These are phyloP conservation scores for Drosophila neocordata DNA, from an alignment of 1,140 invertebrate genomes.

Conservation along the genomic window DNA sequence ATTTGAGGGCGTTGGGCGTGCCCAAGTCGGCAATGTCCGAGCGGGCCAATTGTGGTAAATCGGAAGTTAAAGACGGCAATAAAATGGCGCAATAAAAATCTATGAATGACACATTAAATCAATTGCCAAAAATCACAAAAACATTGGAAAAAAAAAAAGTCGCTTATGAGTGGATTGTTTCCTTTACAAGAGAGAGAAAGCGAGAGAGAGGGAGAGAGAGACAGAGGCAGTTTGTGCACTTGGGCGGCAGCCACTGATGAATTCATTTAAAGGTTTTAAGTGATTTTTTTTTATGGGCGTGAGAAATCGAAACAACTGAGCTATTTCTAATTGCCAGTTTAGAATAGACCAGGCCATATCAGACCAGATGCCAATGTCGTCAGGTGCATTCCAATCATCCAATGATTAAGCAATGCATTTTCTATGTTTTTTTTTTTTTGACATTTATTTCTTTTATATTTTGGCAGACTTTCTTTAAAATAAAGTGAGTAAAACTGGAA, in stretches of 20 bases:
- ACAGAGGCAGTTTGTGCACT: background rate
- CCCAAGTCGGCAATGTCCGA: constrained; percentile 81
- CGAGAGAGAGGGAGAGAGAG: background rate
- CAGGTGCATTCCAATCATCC: constrained; percentile 47
- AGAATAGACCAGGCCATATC: constrained; percentile 47
- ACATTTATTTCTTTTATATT: constrained; percentile 68
- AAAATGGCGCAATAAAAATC: constrained; percentile 82
- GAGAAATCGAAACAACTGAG: constrained; percentile 65
- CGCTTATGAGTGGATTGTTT: constrained; percentile 71
- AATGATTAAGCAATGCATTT: constrained; percentile 73
- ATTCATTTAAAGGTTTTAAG: constrained; percentile 72
- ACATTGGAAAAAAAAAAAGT: constrained; percentile 65
- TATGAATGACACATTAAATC: constrained; percentile 83
- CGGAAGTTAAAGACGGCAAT: constrained; percentile 83
- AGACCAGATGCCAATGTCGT: background rate
- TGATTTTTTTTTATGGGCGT: constrained; percentile 69
- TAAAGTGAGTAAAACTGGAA: constrained; percentile 14
- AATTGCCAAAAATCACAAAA: constrained; percentile 82
- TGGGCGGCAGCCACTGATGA: constrained; percentile 45
- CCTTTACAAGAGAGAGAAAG: background rate
- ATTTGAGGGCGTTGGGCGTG: constrained; percentile 2
- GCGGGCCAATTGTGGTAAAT: constrained; percentile 83
- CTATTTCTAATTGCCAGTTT: too few species aligned
- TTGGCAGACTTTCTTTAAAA: constrained; percentile 26
- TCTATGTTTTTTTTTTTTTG: constrained; percentile 46